Evolutionary conservation across 2,113 vertebrate species (phyloP).

Genomic region (Mastomys coucha): DNA sequence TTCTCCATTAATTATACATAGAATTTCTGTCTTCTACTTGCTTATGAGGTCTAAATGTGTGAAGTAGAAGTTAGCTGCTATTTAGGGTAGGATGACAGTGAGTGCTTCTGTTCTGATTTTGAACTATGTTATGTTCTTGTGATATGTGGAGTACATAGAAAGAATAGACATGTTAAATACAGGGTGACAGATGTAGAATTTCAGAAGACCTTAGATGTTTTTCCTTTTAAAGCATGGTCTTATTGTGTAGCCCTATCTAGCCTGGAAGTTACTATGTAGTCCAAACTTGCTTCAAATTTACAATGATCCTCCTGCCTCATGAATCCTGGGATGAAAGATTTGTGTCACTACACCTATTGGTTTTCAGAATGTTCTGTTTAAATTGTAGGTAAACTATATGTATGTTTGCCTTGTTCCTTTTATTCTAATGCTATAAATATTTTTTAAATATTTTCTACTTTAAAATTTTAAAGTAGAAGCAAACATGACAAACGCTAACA

Average conservation of each 20-base stretch:
- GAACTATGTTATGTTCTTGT: conserved; percentile 1
- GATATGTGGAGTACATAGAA: background rate
- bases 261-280: background rate
- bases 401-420: background rate
- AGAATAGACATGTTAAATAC: background rate
- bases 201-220: background rate
- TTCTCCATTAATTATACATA: conserved; percentile 6
- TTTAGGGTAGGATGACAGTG: conserved; percentile 30
- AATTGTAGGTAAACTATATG: background rate
- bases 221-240: background rate
- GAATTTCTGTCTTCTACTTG: background rate
- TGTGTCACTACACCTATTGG: background rate
- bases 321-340: background rate
- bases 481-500: background rate
- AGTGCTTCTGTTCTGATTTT: conserved; percentile 32
- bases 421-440: conserved; percentile 33
- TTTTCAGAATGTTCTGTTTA: conserved; percentile 50
- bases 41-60: conserved; percentile 45
- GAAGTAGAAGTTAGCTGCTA: conserved; percentile 35
- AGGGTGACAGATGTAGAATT: background rate
- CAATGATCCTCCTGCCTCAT: background rate
- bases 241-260: background rate
- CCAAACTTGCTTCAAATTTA: background rate
- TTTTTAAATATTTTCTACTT: background rate
- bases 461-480: conserved; percentile 19